Evolutionary conservation across 2,113 vertebrate genomes (phyloP), one percentile per base, ranked within the genome.

Genomic region (Falcunculus frontatus): DNA sequence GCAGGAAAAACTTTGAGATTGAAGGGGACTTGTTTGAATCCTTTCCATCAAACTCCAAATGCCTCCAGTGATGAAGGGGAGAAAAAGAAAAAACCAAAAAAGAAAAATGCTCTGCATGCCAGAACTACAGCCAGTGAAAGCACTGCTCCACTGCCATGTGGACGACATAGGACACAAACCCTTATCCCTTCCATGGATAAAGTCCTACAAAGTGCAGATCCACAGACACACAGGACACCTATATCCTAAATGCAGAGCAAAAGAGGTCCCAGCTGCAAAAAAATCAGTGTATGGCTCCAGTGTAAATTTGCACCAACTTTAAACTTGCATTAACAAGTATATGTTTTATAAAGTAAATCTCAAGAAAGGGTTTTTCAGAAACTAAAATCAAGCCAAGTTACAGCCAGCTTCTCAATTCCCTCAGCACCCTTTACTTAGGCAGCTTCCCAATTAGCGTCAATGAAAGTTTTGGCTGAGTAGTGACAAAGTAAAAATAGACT

Each of bases 391-490:
- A 60, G 42, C 41, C 46, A 72, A 77, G n/a, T 75, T 90, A 42
- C 42, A 83, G 74, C 35, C 79, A 94, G 47, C 30, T 78, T 75
- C 87, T 89, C 57, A 81, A 74, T 84, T 95, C 75, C 83, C 76
- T 62, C 74, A 41, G 70, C 7, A 27, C 37, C 47, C 78, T 90
- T 95, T 89, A 93, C 41, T 92, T 80, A 46, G 91, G 87, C 80
- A 94, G 33, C 69, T 92, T 90, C 95, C 81, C 95, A 96, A 16
- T 87, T 81, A 81, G 77, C 85, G 84, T 96, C 82, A 94, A 87
- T 86, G 90, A 82, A 95, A 90, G 83, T 84, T 90, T 78, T 80
- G 77, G 87, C 86, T 84, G 76, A 87, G 76, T 84, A 94, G 76
- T 63, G 85, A 77, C 49, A 9, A 22, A 82, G 69, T 73, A 95